These are phyloP conservation scores for Calameuta idolon DNA, from an alignment of 2,888 invertebrate species.

Conservation along the genomic window DNA sequence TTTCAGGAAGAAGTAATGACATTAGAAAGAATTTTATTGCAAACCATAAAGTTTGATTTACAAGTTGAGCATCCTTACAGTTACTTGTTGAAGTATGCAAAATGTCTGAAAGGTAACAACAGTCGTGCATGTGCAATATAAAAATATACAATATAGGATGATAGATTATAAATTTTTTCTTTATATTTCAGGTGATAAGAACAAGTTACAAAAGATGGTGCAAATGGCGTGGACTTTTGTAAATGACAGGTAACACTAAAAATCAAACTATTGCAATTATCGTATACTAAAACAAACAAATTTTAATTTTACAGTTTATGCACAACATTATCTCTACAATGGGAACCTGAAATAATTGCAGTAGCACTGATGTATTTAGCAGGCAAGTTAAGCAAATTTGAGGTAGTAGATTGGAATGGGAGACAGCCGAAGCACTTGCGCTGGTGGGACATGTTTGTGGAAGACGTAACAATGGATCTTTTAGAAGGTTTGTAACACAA, in stretches of 20 bases:
- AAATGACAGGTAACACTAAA: conserved; percentile 84
- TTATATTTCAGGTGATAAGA: conserved; percentile 78
- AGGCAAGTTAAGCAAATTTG: conserved; percentile 95
- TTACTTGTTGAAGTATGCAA: conserved; percentile 92
- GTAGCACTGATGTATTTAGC: conserved; percentile 98
- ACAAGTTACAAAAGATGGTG: conserved; percentile 95
- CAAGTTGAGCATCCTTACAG: conserved; percentile 98
- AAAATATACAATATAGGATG: not conserved
- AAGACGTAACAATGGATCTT: conserved; percentile 93
- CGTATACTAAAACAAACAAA: not conserved
- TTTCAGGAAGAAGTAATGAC: conserved; percentile 86
- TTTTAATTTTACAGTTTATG: conserved; percentile 76
- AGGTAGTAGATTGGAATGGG: conserved; percentile 93
- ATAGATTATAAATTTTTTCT: conserved; percentile 5
- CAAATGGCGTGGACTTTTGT: conserved; percentile 99
- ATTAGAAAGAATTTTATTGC: conserved; percentile 92
- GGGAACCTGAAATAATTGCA: conserved; percentile 99
- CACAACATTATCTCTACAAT: conserved; percentile 95
- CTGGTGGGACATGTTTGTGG: conserved; percentile 99
- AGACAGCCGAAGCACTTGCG: conserved; percentile 79
- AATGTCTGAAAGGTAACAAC: conserved; percentile 81
- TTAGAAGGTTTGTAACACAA: conserved; percentile 75
- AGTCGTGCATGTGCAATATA: not conserved
- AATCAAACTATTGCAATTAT: conserved; percentile 6
- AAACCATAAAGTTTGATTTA: conserved; percentile 98